A percentile compares a stretch with the other conserved stretches of the same genome.
These are phyloP conservation scores for Cenopis cana DNA, from an alignment of 2,888 invertebrate genomes.

Conservation along the genomic window DNA sequence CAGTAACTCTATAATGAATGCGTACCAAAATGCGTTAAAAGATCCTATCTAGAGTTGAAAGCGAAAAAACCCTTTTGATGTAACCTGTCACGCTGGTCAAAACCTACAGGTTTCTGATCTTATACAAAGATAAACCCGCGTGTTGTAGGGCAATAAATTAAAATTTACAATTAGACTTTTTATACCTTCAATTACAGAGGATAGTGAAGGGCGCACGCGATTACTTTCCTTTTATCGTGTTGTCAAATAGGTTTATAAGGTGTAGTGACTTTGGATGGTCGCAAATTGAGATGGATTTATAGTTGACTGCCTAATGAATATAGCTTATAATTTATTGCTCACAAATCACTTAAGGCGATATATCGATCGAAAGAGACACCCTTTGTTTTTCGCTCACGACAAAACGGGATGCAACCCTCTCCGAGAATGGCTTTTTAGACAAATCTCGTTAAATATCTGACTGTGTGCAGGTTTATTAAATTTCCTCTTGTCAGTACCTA, in stretches of 20 bases:
- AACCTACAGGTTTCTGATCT: slow-evolving; percentile 35
- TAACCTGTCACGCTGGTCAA: slow-evolving; percentile 39
- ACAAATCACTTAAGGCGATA: no score
- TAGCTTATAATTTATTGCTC: no score
- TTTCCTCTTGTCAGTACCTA: no score
- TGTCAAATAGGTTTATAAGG: no score
- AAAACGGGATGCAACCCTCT: no score
- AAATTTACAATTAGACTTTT: slow-evolving; percentile 26
- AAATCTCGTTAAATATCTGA: no score
- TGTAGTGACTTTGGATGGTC: not conserved
- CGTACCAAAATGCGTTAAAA: slow-evolving; percentile 1
- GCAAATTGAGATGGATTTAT: not conserved
- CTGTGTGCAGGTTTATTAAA: no score
- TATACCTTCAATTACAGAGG: slow-evolving; percentile 20
- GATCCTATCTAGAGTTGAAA: slow-evolving; percentile 12
- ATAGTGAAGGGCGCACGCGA: slow-evolving; percentile 3
- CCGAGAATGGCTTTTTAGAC: no score
- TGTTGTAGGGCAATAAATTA: slow-evolving; percentile 15
- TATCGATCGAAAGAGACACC: no score
- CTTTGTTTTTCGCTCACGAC: no score
- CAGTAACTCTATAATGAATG: not conserved
- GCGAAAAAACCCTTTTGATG: slow-evolving; percentile 42
- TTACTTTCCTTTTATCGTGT: no score
- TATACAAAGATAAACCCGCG: slow-evolving; percentile 20
- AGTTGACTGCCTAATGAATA: no score